Percentiles rank a stretch among this genome's conserved stretches.
Evolutionary conservation across 2,888 invertebrate species (phyloP).

Genomic region (Blastobasis adustella): DNA sequence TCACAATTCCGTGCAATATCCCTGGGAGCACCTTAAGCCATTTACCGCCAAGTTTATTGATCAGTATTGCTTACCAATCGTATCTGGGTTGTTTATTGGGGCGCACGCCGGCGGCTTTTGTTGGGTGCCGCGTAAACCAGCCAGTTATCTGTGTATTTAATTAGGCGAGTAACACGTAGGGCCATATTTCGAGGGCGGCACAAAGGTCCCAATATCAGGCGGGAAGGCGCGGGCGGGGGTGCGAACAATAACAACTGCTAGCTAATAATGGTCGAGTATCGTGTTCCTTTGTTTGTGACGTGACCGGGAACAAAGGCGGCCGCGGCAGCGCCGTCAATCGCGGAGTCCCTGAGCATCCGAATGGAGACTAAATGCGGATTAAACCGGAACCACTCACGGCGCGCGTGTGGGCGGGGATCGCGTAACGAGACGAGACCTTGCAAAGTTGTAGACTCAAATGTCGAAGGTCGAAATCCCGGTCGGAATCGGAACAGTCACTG

Average conservation of each 20-base stretch:
- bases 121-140: no score
- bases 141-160: neutral
- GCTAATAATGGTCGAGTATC: conserved; percentile 1
- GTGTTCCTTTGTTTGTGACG: conserved; percentile 2
- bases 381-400: neutral
- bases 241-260: neutral
- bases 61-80: no score
- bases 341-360: neutral
- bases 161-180: neutral
- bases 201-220: neutral
- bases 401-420: neutral
- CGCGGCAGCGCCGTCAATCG: neutral
- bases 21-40: no score
- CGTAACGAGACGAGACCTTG: neutral
- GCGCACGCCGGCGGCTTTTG: no score
- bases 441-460: neutral
- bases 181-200: neutral
- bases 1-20: no score
- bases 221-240: neutral
- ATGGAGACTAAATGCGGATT: neutral
- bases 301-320: neutral
- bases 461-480: neutral
- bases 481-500: neutral
- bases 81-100: no score
- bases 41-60: no score